Conservation (phyloP, 2,797 vertebrate genomes). For the Takifugu ocellatus region DNA sequence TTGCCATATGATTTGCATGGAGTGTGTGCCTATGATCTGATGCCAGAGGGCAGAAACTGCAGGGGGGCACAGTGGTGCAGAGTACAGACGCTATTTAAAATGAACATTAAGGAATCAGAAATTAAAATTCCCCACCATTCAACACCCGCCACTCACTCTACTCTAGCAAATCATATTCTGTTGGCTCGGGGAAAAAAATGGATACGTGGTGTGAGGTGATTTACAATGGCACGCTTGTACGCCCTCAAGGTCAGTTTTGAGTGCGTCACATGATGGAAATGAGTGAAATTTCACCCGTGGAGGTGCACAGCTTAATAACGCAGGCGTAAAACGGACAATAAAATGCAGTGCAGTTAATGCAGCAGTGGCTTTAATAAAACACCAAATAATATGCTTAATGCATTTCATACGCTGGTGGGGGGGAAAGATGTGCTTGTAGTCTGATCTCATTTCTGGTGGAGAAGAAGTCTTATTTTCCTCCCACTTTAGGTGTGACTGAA, state of each 20-base stretch:
- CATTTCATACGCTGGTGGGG: too few relatives aligned
- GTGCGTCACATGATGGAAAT: conserved; percentile 6
- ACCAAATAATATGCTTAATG: too few relatives aligned
- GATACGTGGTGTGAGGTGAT: conserved; percentile 15
- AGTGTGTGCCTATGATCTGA: conserved; percentile 46
- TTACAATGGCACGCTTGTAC: conserved; percentile 22
- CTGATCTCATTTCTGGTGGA: too few relatives aligned
- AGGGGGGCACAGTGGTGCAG: conserved; percentile 42
- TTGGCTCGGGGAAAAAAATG: not conserved
- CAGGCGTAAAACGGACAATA: not conserved
- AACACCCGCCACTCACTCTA: conserved; percentile 39
- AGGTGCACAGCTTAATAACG: not conserved
- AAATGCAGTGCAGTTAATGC: too few relatives aligned
- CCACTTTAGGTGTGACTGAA: too few relatives aligned
- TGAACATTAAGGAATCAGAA: conserved; percentile 70
- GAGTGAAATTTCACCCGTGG: not conserved
- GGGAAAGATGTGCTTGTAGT: too few relatives aligned
- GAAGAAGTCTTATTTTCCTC: too few relatives aligned
- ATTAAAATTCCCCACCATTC: conserved; percentile 54
- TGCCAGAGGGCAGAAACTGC: conserved; percentile 40
- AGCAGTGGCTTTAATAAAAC: too few relatives aligned
- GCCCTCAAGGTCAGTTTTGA: conserved; percentile 14
- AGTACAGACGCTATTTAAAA: conserved; percentile 52
- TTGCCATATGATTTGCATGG: conserved; percentile 61
- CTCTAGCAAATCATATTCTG: conserved; percentile 17